phyloP scores from a whole-genome alignment of 2,113 vertebrate genomes.

The Rhagologus leucostigma region DNA sequence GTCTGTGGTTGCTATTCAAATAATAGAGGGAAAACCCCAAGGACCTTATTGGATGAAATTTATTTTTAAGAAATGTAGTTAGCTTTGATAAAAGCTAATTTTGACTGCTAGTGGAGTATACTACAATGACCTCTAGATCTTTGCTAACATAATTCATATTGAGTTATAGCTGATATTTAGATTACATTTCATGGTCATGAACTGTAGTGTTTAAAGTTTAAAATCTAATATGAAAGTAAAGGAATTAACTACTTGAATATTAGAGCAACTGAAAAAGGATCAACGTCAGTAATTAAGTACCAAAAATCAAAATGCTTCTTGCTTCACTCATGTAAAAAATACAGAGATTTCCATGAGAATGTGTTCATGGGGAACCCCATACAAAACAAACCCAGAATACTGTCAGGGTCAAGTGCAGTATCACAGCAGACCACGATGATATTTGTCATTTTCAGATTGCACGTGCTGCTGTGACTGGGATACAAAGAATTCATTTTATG shows the following conservation, averaged over 20 bases:
- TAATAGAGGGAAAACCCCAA: slow-evolving; percentile 26
- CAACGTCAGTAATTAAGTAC: slow-evolving; percentile 27
- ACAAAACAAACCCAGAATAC: neutral
- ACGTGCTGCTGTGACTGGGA: neutral
- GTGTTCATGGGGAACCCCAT: neutral
- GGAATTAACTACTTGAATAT: slow-evolving; percentile 58
- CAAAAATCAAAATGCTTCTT: slow-evolving; percentile 11
- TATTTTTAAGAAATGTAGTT: slow-evolving; percentile 36
- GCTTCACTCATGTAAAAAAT: neutral
- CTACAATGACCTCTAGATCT: slow-evolving; percentile 53
- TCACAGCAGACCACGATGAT: neutral
- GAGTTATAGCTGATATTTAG: slow-evolving; percentile 43
- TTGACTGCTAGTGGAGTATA: slow-evolving; percentile 66
- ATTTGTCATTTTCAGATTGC: neutral
- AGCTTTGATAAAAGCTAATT: slow-evolving; percentile 49
- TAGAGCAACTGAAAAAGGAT: slow-evolving; percentile 53
- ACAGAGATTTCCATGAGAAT: neutral
- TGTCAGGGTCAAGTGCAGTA: neutral
- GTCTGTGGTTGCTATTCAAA: slow-evolving; percentile 68
- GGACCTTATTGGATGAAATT: slow-evolving; percentile 34
- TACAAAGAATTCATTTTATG: neutral
- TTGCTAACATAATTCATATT: slow-evolving; percentile 33
- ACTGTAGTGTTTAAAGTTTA: slow-evolving; percentile 41
- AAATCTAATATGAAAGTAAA: slow-evolving; percentile 52
- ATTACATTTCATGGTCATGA: slow-evolving; percentile 51